phyloP scores from a whole-genome alignment of 2,888 invertebrate species.

The Heliconius sara region DNA sequence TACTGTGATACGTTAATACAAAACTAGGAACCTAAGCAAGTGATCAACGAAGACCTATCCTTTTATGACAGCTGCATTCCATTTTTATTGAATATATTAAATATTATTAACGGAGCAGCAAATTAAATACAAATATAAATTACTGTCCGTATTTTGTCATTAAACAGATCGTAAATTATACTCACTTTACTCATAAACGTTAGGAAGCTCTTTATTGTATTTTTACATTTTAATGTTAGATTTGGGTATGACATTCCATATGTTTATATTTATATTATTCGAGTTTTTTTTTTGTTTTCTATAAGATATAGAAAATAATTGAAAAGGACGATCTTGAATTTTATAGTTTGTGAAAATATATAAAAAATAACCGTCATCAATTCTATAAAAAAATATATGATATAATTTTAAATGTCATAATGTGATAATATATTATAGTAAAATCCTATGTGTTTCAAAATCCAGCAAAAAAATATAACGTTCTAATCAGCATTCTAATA shows the following conservation, averaged over 20 bases:
- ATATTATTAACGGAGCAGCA: constrained; percentile 31
- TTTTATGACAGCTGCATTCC: constrained; percentile 5
- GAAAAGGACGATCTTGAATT: not conserved
- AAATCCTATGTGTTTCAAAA: too few relatives aligned
- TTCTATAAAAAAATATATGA: too few relatives aligned
- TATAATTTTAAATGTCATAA: too few relatives aligned
- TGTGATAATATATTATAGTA: too few relatives aligned
- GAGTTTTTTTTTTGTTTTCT: not conserved
- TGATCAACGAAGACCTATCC: not conserved
- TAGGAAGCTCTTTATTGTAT: constrained; percentile 43
- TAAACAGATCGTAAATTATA: constrained; percentile 46
- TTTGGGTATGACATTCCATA: constrained; percentile 33
- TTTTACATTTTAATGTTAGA: constrained; percentile 43
- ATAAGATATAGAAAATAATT: not conserved
- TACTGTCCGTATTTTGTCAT: constrained; percentile 43
- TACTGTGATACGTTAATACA: not conserved
- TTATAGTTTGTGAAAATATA: not conserved
- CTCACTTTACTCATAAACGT: constrained; percentile 45
- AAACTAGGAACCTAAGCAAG: not conserved
- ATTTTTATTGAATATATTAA: constrained; percentile 5
- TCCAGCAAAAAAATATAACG: too few relatives aligned
- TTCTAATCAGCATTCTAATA: too few relatives aligned
- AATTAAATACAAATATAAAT: constrained; percentile 48
- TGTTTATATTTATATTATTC: constrained; percentile 26
- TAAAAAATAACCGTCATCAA: not conserved